Base-by-base conservation (phyloP, 2,797 vertebrate species). In the Esox lucius region DNA sequence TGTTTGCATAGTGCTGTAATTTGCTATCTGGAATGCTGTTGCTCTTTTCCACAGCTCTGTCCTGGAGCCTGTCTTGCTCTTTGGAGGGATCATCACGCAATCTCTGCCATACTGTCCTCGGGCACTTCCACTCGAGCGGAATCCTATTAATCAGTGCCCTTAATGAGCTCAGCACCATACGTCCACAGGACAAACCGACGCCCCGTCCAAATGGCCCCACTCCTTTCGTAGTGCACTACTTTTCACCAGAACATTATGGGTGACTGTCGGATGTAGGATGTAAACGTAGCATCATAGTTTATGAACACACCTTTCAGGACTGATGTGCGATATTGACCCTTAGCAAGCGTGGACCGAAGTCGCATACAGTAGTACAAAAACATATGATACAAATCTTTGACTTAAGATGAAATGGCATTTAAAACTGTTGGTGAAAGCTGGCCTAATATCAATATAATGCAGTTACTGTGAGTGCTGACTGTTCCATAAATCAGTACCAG, bases 61-160 rank as follows among this genome's bases (percentile, higher is more conserved):
- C 64, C 66, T 35, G 33, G 66, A 68, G 66, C 66, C 66, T 39
- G 33, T 68, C 66, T 35, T 46, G 66, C 19, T 46, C 66, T 42
- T 68, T 68, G 11, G 19, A 68, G 66, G n/a, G 35, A 46, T 24
- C 17, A 28, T 68, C 66, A 68, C 17, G 12, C 35, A n/a, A 46
- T 46, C 66, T 39, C 35, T n/a, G 33, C 33, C 19, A 22, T 22
- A 7, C 11, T 68, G 66, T 68, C 35, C 35, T 35, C 28, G 11
- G 66, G 66, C 66, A 31, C 26, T 19, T 68, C 66, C 66, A 68
- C 35, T 31, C 66, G n/a, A 68, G n/a, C 3, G 9, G 66, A 68
- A 87, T 85, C 81, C 87, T 84, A 89, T 91, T 89, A 84, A 91
- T 92, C 90, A 90, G 76, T 75, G 26, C 46, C 81, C 49, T 59